Base-by-base conservation (phyloP, 2,797 vertebrate genomes). In the Lerista edwardsae region DNA sequence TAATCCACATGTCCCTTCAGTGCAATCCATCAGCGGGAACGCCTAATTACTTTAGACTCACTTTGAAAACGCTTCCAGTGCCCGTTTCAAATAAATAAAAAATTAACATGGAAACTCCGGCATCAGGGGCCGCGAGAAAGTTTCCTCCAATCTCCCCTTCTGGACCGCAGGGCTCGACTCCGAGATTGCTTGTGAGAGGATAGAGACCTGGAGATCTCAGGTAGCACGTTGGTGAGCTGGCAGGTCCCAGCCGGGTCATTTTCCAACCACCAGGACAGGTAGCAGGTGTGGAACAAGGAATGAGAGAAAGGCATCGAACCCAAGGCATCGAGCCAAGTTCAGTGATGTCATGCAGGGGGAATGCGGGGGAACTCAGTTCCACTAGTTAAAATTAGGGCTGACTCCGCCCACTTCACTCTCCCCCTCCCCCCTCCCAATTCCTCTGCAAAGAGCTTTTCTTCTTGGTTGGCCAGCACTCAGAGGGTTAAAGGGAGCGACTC, bases 41-140 rank as follows among this genome's bases (percentile, higher is more conserved):
- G 92, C 95, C 96, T 96, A 95, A 96, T 96, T 96, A 95, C 96
- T 96, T 94, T 89, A 94, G 94, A 96, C 95, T 94, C 95, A 91
- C 94, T 95, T 94, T 92, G 93, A 95, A 95, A 96, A 93, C 84
- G 92, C 90, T 94, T 94, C 94, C 94, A 96, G 95, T 91, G 91
- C 93, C 92, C 87, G 93, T 93, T 92, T 92, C 95, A 94, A 93
- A 95, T 94, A 96, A 96, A 97, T 96, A 96, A 96, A 96, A 96
- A 96, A 95, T 95, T 95, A 96, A 93, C 77, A 5, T 19, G 68
- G 86, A 92, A 81, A 47, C 73, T 41, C 86, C 67, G 34, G 83
- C 89, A 69, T 51, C 84, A 68, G 85, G 84, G 90, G 90, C 71
- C 78, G 25, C 73, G 90, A 84, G 41, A 91, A 90, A 86, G 93